phyloP scores from a whole-genome alignment of 2,888 invertebrate genomes.

The Zhuqinia jingwanae region DNA sequence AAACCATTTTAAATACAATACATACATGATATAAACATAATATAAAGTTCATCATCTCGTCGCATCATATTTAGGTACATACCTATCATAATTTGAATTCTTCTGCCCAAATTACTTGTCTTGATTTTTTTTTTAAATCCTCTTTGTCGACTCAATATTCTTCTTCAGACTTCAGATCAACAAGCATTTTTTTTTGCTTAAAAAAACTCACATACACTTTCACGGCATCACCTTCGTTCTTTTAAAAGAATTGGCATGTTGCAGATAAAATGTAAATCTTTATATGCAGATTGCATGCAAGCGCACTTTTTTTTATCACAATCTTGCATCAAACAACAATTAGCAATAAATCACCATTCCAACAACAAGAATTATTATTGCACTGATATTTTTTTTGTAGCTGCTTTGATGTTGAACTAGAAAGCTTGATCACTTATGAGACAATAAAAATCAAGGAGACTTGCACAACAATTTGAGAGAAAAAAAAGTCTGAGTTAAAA shows the following conservation, averaged over 20 bases:
- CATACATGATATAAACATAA: neutral
- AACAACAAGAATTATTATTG: constrained; percentile 5
- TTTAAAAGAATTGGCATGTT: neutral
- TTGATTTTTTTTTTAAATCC: too few relatives aligned
- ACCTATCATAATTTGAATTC: constrained; percentile 16
- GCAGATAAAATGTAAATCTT: neutral
- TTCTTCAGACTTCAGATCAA: neutral
- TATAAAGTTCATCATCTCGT: too few relatives aligned
- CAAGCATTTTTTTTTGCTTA: neutral
- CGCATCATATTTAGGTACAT: neutral
- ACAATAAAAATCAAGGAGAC: constrained; percentile 5
- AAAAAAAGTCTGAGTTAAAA: too few relatives aligned
- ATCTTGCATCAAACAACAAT: neutral
- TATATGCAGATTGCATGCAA: neutral
- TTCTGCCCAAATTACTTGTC: neutral
- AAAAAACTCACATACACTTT: constrained; percentile 23
- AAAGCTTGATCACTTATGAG: constrained; percentile 37
- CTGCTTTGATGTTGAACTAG: constrained; percentile 29
- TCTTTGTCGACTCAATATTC: neutral
- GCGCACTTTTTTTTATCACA: too few relatives aligned
- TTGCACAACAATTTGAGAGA: constrained; percentile 12
- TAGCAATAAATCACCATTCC: constrained; percentile 37
- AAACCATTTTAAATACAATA: constrained; percentile 4
- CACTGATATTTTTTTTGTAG: neutral
- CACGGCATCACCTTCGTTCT: neutral